Conservation (phyloP, 2,888 invertebrate species). For the Camptogramma bilineatum region DNA sequence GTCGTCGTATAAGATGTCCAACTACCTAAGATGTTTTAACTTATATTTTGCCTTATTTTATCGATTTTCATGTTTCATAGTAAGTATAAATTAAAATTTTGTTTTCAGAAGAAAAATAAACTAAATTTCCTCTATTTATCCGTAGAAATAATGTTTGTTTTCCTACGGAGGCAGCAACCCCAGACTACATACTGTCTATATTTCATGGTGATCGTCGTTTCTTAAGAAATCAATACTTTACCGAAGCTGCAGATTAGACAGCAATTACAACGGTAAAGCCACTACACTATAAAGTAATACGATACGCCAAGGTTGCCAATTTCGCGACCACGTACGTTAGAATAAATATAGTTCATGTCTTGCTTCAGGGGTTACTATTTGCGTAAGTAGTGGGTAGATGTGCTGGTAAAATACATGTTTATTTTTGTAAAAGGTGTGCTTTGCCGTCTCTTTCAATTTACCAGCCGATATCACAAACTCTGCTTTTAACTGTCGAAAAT, state of each 20-base stretch:
- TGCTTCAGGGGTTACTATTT: slow-evolving; percentile 31
- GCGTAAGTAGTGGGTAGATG: slow-evolving; percentile 29
- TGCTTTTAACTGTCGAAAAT: not conserved
- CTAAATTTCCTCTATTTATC: too few species aligned
- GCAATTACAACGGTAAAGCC: slow-evolving; percentile 18
- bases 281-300: slow-evolving; percentile 24
- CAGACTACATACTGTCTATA: too few species aligned
- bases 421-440: slow-evolving; percentile 27
- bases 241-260: slow-evolving; percentile 6
- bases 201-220: not conserved
- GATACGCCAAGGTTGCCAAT: slow-evolving; percentile 44
- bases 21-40: too few species aligned
- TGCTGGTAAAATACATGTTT: slow-evolving; percentile 29
- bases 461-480: slow-evolving; percentile 7
- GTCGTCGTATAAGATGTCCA: too few species aligned
- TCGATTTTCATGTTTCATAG: too few species aligned
- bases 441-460: slow-evolving; percentile 21
- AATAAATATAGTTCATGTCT: slow-evolving; percentile 40
- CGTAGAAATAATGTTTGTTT: too few species aligned
- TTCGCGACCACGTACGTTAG: slow-evolving; percentile 38
- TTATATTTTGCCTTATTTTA: too few species aligned
- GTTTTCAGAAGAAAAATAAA: too few species aligned
- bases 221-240: not conserved
- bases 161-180: too few species aligned
- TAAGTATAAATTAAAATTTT: too few species aligned